Evolutionary conservation across 1,140 invertebrate genomes (phyloP), one percentile per base, ranked within the genome.

Genomic region (Parapsyche elsis): DNA sequence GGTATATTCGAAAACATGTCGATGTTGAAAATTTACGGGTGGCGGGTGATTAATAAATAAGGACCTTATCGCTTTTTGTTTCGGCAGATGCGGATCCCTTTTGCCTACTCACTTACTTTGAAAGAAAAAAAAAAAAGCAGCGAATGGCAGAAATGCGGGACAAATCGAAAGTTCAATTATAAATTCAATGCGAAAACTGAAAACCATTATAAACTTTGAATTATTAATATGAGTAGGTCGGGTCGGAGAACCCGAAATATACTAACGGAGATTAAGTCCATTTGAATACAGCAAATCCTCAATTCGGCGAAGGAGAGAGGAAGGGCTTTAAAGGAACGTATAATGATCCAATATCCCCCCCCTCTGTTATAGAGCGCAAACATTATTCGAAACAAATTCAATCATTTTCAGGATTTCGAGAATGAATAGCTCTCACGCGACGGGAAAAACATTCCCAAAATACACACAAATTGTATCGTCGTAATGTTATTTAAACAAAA

Each of bases 181-280:
- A 75, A 67, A 75, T 57, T 57, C 44, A 46, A 73, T 46, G 23
- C 45, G 46, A 80, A 80, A 80, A 53, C 26, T 81, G 70, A 71
- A 81, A 78, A 79, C 67, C 80, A 78, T 81, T 78, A 78, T 67
- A 74, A 81, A 78, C 38, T 76, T 57, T 67, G 71, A 81, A 81
- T 79, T 76, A 79, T 76, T 81, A 75, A 78, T 44, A 64, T 71
- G 45, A 57, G 49, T 30, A 75, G 49, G 45, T 57, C 45, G 26
- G 44, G 30, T 45, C 38, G 9, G 38, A 21, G 26, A 49, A 46
- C 30, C 46, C 49, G 46, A 57, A 75, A 75, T 21, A 46, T 75
- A 24, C 45, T 26, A 57, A 14, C 38, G 57, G 79, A 80, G 73
- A 80, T 80, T 80, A 70, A 30, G 59, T 76, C 61, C 67, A 64